Conservation (phyloP, 2,113 vertebrate genomes). For the Chionis minor region DNA sequence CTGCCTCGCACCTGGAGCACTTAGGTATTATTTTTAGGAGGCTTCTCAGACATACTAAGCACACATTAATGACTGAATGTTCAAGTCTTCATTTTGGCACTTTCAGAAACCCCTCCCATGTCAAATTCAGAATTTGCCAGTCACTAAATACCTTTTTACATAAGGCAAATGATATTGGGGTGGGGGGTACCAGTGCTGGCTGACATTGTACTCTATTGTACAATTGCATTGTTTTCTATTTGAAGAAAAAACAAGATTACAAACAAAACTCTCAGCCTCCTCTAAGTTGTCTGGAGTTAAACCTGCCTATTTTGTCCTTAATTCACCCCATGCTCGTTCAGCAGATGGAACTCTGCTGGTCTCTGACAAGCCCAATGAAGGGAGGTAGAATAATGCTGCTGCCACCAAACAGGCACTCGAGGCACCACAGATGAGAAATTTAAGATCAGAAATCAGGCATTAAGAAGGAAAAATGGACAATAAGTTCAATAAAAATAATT, state of each 20-base stretch:
- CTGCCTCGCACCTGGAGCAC: not conserved
- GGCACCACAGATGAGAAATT: not conserved
- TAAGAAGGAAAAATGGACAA: not conserved
- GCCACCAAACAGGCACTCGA: not conserved
- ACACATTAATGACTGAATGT: not conserved
- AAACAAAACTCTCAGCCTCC: not conserved
- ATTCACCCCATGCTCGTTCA: not conserved
- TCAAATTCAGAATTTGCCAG: not conserved
- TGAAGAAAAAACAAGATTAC: not conserved
- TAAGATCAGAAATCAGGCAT: not conserved
- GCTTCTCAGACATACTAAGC: not conserved
- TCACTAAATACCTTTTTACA: not conserved
- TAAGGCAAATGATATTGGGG: fast-evolving
- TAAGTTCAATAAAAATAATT: not conserved
- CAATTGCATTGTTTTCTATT: not conserved
- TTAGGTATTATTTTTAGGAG: not conserved
- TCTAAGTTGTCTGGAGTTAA: not conserved
- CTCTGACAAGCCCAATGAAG: not conserved
- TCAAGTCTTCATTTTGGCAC: not conserved
- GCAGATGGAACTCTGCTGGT: not conserved
- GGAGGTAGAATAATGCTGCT: not conserved
- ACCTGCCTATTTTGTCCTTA: slow-evolving; percentile 18
- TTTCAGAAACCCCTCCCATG: not conserved
- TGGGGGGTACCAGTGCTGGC: not conserved
- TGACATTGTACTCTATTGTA: not conserved